Evolutionary conservation across 2,888 invertebrate genomes (phyloP).

Genomic region (Leptinotarsa juncta): DNA sequence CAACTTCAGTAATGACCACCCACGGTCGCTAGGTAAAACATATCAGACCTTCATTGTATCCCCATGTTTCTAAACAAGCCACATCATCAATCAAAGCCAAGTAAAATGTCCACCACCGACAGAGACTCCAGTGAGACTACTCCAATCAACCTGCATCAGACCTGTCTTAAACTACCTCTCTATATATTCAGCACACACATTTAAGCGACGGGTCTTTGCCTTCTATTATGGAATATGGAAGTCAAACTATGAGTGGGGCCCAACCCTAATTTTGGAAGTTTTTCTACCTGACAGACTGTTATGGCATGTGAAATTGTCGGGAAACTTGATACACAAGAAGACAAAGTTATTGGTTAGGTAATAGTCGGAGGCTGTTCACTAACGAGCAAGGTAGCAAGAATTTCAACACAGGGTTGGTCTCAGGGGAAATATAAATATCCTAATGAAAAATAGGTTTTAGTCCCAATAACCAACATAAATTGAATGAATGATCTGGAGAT

Average conservation of each 20-base stretch:
- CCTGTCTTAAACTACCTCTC: slow-evolving; percentile 39
- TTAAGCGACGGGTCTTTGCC: slow-evolving; percentile 6
- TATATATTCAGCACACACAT: neutral
- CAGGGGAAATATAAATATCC: neutral
- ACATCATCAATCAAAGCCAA: slow-evolving; percentile 54
- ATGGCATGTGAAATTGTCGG: slow-evolving; percentile 14
- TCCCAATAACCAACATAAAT: too few relatives aligned
- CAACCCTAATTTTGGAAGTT: slow-evolving; percentile 2
- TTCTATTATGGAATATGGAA: slow-evolving; percentile 11
- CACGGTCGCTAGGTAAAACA: slow-evolving; percentile 36
- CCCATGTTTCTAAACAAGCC: slow-evolving; percentile 36
- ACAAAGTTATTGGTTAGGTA: slow-evolving; percentile 14
- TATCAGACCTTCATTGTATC: slow-evolving; percentile 38
- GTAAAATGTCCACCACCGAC: slow-evolving; percentile 53
- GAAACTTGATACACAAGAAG: slow-evolving; percentile 19
- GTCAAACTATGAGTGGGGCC: slow-evolving; percentile 16
- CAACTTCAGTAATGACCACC: slow-evolving; percentile 34
- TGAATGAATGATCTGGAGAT: too few relatives aligned
- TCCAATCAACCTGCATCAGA: slow-evolving; percentile 51
- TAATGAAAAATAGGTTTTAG: too few relatives aligned
- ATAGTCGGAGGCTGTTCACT: slow-evolving; percentile 9
- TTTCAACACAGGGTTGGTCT: neutral
- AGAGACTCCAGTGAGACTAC: slow-evolving; percentile 42
- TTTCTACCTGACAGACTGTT: slow-evolving; percentile 23
- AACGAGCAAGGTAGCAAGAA: slow-evolving; percentile 6